These are phyloP conservation scores for Pseudolaguvia tuberculata DNA, from an alignment of 2,113 vertebrate species.

Conservation along the genomic window DNA sequence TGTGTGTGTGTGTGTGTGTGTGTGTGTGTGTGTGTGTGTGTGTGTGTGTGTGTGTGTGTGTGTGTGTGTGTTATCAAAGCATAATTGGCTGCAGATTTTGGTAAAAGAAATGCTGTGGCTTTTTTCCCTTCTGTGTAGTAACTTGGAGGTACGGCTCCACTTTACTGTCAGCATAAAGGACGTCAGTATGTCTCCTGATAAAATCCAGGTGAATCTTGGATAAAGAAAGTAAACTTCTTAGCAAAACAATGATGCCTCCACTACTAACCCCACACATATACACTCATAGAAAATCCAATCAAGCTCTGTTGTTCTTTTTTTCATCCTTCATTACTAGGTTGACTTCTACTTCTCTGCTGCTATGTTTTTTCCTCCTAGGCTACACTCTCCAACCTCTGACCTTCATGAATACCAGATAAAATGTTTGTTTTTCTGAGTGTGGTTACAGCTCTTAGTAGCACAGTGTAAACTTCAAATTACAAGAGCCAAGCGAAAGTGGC, in stretches of 20 bases:
- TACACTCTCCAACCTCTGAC: slow-evolving; percentile 36
- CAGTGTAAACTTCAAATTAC: slow-evolving; percentile 45
- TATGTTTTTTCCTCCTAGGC: slow-evolving; percentile 27
- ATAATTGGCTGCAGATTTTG: slow-evolving; percentile 17
- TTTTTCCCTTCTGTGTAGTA: not conserved
- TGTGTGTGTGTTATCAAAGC: not conserved
- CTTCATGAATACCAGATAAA: slow-evolving; percentile 39
- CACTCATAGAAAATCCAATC: slow-evolving; percentile 19
- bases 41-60: not conserved
- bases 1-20: too few relatives aligned
- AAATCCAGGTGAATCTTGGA: not conserved
- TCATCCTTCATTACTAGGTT: slow-evolving; percentile 6
- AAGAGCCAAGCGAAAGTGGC: slow-evolving; percentile 31
- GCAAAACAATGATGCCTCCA: not conserved
- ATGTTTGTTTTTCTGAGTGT: slow-evolving; percentile 44
- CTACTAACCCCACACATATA: too few relatives aligned
- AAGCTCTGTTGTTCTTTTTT: not conserved
- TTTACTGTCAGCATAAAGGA: not conserved
- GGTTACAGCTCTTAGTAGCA: slow-evolving; percentile 23
- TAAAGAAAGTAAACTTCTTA: not conserved
- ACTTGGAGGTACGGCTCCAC: not conserved
- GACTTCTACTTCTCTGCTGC: not conserved
- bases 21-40: too few relatives aligned
- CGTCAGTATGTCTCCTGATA: not conserved
- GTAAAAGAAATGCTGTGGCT: not conserved